Base-by-base conservation (phyloP, 2,113 vertebrate genomes). In the Prinia subflava region DNA sequence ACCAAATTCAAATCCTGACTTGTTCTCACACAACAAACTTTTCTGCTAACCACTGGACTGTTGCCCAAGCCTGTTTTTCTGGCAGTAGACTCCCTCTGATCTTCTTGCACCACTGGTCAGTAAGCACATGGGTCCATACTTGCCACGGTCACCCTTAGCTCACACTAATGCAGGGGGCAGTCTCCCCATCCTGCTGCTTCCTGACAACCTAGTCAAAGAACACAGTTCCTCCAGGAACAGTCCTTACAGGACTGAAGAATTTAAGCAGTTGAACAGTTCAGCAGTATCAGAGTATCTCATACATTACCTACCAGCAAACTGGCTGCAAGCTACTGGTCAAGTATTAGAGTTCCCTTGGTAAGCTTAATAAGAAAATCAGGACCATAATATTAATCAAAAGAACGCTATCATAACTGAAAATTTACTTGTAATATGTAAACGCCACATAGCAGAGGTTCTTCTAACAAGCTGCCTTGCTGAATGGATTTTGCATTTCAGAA, bases 141-240 rank as follows among this genome's bases (percentile, higher is more conserved):
- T 55, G 67, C 56, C 16, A 7, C 2, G 1, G 62, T 15, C 53
- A 80, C 7, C 13, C n/a, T 30, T 14, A 14, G 22, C 22, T 79
- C 7, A 0, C 46, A 53, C 21, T 27, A 49, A 31, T 3, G 8
- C 2, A 1, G 16, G 6, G 5, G 88, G 6, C 14, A 67, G 24
- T 13, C 14, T 80, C 23, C 7, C 21, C 2, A 0, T 17, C 22
- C 42, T 41, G 11, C n/a, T 87, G 39, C 39, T 70, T 71, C 49
- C 73, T 25, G 22, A 67, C 25, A 69, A 79, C 44, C 33, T 24
- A 44, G 13, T 16, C 31, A 60, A 47, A 24, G 76, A 37, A 10
- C 46, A 65, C 37, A 70, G 22, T 8, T 82, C 16, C 62, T 70
- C n/a, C n/a, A 85, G 42, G n/a, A 82, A 67, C 20, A 68, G 42